Conservation (phyloP, 2,888 invertebrate genomes). For the Pyralis farinalis region DNA sequence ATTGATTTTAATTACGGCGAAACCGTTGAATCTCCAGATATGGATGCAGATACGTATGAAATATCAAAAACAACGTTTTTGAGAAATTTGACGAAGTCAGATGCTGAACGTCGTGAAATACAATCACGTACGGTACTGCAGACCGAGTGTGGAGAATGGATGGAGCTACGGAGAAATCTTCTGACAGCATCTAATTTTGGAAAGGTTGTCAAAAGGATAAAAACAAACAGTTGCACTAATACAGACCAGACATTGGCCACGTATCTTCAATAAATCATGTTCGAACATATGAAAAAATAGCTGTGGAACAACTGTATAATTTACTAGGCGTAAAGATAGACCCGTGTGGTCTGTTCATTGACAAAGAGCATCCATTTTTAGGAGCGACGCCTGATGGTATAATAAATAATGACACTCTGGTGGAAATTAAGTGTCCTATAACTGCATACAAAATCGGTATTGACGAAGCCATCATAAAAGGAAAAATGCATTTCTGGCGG, state of each 20-base stretch:
- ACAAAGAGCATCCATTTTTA: slow-evolving; percentile 9
- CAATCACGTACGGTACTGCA: slow-evolving; percentile 13
- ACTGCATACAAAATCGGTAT: not conserved
- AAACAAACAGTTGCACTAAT: slow-evolving; percentile 16
- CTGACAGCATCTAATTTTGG: slow-evolving; percentile 23
- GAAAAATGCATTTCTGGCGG: slow-evolving; percentile 14
- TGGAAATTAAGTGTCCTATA: not conserved
- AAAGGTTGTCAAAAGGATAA: slow-evolving; percentile 13
- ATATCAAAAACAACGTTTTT: slow-evolving; percentile 3
- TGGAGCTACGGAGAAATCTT: slow-evolving; percentile 15
- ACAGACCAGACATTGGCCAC: too few relatives aligned
- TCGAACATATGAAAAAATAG: slow-evolving; percentile 7
- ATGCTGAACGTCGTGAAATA: slow-evolving; percentile 2
- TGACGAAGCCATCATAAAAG: slow-evolving; percentile 6
- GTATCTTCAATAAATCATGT: slow-evolving; percentile 12
- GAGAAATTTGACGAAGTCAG: slow-evolving; percentile 5
- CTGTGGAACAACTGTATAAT: not conserved
- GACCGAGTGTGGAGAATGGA: slow-evolving; percentile 17
- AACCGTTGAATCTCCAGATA: not conserved
- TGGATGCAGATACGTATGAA: not conserved
- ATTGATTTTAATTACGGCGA: slow-evolving; percentile 11
- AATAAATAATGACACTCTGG: slow-evolving; percentile 7
- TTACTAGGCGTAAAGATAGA: not conserved
- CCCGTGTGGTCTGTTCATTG: slow-evolving; percentile 12
- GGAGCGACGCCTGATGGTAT: slow-evolving; percentile 14